Evolutionary conservation across 2,888 invertebrate genomes (phyloP), one percentile per base, ranked within the genome.

Genomic region (Drosophila percnosoma): DNA sequence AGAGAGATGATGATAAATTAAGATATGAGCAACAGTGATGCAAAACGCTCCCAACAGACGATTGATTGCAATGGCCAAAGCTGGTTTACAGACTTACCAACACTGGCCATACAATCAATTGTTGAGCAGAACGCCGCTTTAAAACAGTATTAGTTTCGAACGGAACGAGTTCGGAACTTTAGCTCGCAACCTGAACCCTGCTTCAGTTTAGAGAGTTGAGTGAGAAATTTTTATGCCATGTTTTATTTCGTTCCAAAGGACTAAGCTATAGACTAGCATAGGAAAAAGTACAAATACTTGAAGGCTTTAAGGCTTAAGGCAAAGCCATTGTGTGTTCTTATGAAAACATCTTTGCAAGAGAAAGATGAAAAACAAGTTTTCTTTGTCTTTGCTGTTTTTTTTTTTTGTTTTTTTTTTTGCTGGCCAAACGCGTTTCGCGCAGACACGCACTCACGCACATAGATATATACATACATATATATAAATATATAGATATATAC

Each of bases 131-230:
- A 74, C 75, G 73, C 54, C 58, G 33, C n/a, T 52, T 62, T 62
- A 52, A 31, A 27, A 79, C 84, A 85, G 84, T 85, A 69, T 85
- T 58, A 89, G 84, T 85, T 85, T 85, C 84, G 84, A 85, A 85
- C 84, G 84, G 84, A 89, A 85, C 90, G 84, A 85, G 84, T 87
- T 87, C 88, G 88, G 84, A 85, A 84, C 84, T 84, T 69, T 71
- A 82, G 82, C 76, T 79, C 88, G 88, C 88, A 83, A 86, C 87
- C 87, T 83, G 89, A 83, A 88, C 89, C 89, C 77, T 84, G 80
- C 71, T 65, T 59, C 68, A 73, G 74, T 75, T 75, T 58, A 85
- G 63, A 80, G 68, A 84, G 69, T 68, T 79, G 72, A 86, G 83
- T 76, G 78, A 72, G 82, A 82, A 75, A 64, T 73, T 62, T 63